Evolutionary conservation across 2,888 invertebrate species (phyloP).

Genomic region (Lithophane socia): DNA sequence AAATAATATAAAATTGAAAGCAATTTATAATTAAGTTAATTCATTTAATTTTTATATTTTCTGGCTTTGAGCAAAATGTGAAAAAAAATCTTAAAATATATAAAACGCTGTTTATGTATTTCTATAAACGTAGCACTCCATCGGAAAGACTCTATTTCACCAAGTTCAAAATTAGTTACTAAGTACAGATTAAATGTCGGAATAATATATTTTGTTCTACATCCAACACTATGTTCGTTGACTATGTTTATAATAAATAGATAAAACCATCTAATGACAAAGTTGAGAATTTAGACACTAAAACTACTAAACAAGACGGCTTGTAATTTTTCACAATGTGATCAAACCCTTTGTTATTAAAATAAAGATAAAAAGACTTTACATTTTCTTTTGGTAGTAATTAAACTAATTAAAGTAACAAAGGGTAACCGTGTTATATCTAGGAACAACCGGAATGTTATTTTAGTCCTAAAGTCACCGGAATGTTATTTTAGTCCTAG

Average conservation of each 20-base stretch:
- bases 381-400: neutral
- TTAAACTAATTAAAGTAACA: neutral
- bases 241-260: slow-evolving; percentile 9
- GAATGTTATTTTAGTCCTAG: neutral
- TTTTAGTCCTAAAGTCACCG: neutral
- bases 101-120: neutral
- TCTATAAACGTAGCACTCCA: neutral
- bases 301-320: neutral
- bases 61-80: neutral
- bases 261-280: slow-evolving; percentile 15
- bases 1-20: neutral
- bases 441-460: neutral
- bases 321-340: neutral
- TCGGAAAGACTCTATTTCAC: neutral
- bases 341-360: neutral
- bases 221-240: slow-evolving; percentile 14
- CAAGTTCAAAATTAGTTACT: neutral
- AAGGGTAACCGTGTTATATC: neutral
- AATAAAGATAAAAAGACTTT: neutral
- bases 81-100: neutral
- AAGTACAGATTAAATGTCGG: neutral
- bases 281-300: neutral
- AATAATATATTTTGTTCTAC: slow-evolving; percentile 13
- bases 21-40: no score
- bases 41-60: neutral